Base-by-base conservation (phyloP, 92 coral and sea anemone genomes). In the Epizoanthus ramosus region DNA sequence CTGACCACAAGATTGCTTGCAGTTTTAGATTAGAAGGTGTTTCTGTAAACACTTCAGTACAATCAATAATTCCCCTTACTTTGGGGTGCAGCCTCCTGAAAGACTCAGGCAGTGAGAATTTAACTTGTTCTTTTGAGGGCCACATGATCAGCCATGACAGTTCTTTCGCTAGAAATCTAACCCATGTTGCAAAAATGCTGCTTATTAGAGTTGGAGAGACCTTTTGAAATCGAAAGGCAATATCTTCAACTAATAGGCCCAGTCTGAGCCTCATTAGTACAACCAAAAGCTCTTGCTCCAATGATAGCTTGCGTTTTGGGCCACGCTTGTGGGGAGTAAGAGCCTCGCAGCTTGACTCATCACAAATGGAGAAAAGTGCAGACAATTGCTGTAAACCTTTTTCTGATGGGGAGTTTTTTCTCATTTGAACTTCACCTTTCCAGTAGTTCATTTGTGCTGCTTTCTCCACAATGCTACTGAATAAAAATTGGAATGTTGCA, bases 1-100 rank as follows among this genome's bases (percentile, higher is more conserved):
- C 76, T 1, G 87, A 80, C 92, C 89, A 89, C 72, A 73, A 85
- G 8, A 73, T 45, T 22, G 89, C 84, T 63, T 82, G 80, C 1
- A 86, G 80, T 21, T 89, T 72, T 73, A 85, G 73, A 35, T 74
- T 66, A 12, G 68, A 64, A 37, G 89, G 87, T 16, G 89, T 85
- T 82, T 81, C 89, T 21, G 72, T 81, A 63, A 90, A 90, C 16
- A 86, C 69, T 58, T 89, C 93, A 57, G 88, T 54, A 75, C 89
- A 85, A 47, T 89, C 89, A 45, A 89, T 80, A 17, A 89, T 89
- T 28, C 31, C 31, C 28, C 92, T 24, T 13, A 83, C 81, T 50
- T 89, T 86, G 57, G 86, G 82, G 69, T 74, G 79, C n/a, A 24
- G 63, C 65, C 63, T 89, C 18, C 80, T 12, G 39, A 89, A 89